Percentiles rank a stretch among this genome's conserved stretches.
Conservation (phyloP, 2,888 invertebrate genomes). For the Eurytoma californica region DNA sequence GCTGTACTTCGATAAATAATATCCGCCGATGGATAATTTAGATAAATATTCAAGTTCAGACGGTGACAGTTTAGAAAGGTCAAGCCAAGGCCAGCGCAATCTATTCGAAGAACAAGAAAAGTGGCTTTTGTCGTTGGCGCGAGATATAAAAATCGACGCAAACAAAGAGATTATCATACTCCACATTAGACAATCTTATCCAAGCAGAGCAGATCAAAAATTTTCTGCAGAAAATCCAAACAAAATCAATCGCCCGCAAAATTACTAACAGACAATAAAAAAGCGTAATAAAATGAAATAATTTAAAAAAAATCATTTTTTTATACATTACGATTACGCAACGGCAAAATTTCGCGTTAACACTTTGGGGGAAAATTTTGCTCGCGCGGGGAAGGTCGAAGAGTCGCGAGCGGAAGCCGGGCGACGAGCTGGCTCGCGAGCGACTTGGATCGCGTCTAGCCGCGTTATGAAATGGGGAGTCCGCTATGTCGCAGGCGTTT, state of each 20-base stretch:
- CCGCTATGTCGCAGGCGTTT: conserved; percentile 19
- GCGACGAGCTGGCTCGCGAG: conserved; percentile 26
- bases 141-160: background rate
- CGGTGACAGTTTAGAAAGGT: conserved; percentile 3
- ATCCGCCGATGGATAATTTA: too few species aligned
- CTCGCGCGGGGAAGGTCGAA: background rate
- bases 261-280: too few species aligned
- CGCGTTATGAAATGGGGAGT: conserved; percentile 37
- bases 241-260: too few species aligned
- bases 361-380: too few species aligned
- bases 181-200: too few species aligned
- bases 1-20: too few species aligned
- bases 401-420: background rate
- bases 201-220: too few species aligned
- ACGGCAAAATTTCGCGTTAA: too few species aligned
- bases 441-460: conserved; percentile 6
- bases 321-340: too few species aligned
- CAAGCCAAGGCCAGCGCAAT: conserved; percentile 6
- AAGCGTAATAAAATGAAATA: too few species aligned
- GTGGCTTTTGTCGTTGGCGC: background rate
- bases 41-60: conserved; percentile 5
- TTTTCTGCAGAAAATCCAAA: too few species aligned
- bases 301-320: too few species aligned
- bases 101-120: conserved; percentile 1
- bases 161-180: background rate